phyloP scores from a whole-genome alignment of 2,113 vertebrate species.

The Micromys minutus region DNA sequence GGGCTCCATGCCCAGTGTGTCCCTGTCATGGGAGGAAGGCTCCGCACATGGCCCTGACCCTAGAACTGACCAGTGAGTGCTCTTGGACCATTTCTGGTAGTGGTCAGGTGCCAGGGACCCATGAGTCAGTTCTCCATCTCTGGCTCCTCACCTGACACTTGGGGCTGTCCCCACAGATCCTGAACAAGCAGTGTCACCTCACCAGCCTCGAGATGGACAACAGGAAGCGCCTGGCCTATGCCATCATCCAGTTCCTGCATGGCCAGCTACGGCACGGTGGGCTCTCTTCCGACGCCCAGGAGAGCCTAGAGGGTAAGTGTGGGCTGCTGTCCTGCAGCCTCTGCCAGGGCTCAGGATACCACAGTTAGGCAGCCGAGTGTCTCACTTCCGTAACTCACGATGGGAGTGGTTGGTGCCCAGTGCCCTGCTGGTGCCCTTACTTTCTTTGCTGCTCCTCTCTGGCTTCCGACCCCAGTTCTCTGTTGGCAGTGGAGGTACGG shows the following conservation, averaged over 20 bases:
- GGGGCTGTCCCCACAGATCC: neutral
- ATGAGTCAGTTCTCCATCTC: neutral
- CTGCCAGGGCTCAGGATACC: too few relatives aligned
- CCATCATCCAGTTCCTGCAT: slow-evolving; percentile 96
- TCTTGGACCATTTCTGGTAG: too few relatives aligned
- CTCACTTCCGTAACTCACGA: neutral
- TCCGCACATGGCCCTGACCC: neutral
- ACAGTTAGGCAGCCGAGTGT: neutral
- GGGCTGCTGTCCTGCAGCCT: neutral
- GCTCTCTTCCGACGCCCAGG: slow-evolving; percentile 93
- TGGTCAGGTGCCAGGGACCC: too few relatives aligned
- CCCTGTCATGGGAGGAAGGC: neutral
- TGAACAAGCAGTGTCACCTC: neutral
- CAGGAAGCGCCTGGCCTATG: slow-evolving; percentile 93
- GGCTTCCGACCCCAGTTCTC: too few relatives aligned
- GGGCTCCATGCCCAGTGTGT: neutral
- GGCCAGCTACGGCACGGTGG: slow-evolving; percentile 90
- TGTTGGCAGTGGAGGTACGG: neutral
- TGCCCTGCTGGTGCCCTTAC: neutral
- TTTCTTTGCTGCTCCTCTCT: neutral
- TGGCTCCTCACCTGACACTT: fast-evolving
- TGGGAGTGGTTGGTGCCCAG: neutral
- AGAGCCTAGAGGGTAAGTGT: slow-evolving; percentile 95
- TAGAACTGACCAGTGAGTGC: too few relatives aligned
- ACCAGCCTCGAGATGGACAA: slow-evolving; percentile 88